phyloP scores from a whole-genome alignment of 2,113 vertebrate genomes.

The Forbesichthys papilliferus region DNA sequence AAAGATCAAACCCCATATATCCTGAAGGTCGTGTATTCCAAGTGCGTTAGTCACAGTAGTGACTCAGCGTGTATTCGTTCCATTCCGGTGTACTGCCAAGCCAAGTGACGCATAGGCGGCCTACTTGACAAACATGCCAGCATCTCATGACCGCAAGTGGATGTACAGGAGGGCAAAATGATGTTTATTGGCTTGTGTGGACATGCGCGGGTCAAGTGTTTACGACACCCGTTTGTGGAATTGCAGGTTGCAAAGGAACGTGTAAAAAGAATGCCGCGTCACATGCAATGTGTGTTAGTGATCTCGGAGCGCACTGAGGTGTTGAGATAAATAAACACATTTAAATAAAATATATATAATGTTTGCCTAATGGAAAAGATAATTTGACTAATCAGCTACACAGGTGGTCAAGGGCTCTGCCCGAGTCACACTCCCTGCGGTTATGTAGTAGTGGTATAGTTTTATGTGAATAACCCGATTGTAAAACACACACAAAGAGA shows the following conservation, averaged over 20 bases:
- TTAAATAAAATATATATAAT: no score
- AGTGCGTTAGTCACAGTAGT: slow-evolving; percentile 68
- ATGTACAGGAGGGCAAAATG: slow-evolving; percentile 35
- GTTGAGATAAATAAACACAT: no score
- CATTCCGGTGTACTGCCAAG: slow-evolving; percentile 54
- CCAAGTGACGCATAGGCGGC: slow-evolving; percentile 58
- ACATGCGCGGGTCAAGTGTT: slow-evolving; percentile 4
- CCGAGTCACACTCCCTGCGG: no score
- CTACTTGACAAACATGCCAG: slow-evolving; percentile 42
- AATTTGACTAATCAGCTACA: not conserved
- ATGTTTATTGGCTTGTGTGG: slow-evolving; percentile 36
- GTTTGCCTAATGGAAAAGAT: no score
- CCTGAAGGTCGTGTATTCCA: slow-evolving; percentile 64
- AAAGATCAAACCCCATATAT: slow-evolving; percentile 44
- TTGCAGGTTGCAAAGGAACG: slow-evolving; percentile 52
- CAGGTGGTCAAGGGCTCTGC: not conserved
- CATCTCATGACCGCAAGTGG: slow-evolving; percentile 64
- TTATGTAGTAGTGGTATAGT: no score
- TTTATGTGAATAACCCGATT: no score
- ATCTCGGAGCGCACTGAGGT: not conserved
- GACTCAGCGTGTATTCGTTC: slow-evolving; percentile 67
- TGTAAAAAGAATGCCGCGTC: slow-evolving; percentile 8
- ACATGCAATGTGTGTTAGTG: not conserved
- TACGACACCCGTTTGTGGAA: slow-evolving; percentile 60
- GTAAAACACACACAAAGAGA: no score